Percentiles rank a stretch among this genome's conserved stretches.
These are phyloP conservation scores for Diglossa cyanea DNA, from an alignment of 2,797 vertebrate species.

Conservation along the genomic window DNA sequence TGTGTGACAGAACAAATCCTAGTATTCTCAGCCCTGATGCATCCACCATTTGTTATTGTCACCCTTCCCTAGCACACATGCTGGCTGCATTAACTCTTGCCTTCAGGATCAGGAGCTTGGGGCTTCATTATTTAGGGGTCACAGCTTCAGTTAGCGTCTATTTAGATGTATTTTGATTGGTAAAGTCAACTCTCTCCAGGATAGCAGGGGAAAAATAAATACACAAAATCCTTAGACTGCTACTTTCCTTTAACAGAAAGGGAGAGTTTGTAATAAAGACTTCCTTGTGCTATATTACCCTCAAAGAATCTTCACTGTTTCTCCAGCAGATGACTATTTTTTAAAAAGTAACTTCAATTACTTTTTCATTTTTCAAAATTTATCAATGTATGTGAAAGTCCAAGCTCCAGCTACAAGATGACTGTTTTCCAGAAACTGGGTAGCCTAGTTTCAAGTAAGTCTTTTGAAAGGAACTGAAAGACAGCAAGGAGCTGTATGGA, in stretches of 20 bases:
- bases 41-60: not conserved
- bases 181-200: not conserved
- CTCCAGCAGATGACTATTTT: not conserved
- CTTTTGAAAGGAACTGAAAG: not conserved
- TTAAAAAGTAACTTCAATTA: not conserved
- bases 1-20: not conserved
- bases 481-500: not conserved
- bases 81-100: not conserved
- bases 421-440: not conserved
- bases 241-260: not conserved
- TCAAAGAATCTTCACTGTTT: not conserved
- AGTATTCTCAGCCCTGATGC: not conserved
- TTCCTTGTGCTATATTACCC: not conserved
- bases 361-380: not conserved
- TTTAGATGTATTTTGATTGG: not conserved
- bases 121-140: not conserved
- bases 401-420: not conserved
- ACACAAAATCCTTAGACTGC: not conserved
- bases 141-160: not conserved
- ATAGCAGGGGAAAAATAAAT: accelerated
- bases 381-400: not conserved
- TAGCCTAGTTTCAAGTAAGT: not conserved
- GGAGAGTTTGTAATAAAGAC: not conserved
- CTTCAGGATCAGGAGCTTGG: not conserved
- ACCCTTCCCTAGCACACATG: not conserved